A percentile compares a stretch with the other conserved stretches of the same genome.
Evolutionary conservation across 2,888 invertebrate genomes (phyloP).

Genomic region (Colletes collaris): DNA sequence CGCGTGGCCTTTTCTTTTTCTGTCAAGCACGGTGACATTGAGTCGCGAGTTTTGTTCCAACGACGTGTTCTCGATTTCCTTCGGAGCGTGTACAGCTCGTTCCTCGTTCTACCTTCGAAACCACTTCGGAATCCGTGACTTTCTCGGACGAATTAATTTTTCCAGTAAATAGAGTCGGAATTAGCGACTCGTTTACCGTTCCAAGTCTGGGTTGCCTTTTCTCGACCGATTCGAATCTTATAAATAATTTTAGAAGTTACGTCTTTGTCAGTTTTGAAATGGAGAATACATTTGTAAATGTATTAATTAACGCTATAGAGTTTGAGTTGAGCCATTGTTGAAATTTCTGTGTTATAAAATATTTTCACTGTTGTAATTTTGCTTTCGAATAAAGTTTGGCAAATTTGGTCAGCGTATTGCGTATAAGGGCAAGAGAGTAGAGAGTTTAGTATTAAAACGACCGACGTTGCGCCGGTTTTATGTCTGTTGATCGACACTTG

Average conservation of each 20-base stretch:
- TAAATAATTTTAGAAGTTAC: no score
- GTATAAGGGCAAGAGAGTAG: neutral
- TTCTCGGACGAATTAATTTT: no score
- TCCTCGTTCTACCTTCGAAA: conserved; percentile 2
- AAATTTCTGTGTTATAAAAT: no score
- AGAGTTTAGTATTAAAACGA: conserved; percentile 11
- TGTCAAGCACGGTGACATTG: conserved; percentile 3
- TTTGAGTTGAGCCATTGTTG: no score
- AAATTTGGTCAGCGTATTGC: neutral
- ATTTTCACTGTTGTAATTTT: no score
- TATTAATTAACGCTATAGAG: no score
- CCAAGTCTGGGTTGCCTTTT: no score
- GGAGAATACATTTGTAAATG: no score
- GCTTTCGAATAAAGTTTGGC: neutral
- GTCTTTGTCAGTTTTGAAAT: no score
- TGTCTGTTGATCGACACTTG: conserved; percentile 43
- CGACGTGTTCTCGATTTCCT: conserved; percentile 11
- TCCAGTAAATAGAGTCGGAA: no score
- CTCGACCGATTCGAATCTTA: no score
- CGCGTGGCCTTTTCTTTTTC: conserved; percentile 20
- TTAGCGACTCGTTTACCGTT: no score
- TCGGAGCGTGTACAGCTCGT: neutral
- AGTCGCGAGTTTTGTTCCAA: neutral
- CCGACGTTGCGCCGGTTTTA: conserved; percentile 39
- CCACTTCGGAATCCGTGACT: neutral